These are phyloP conservation scores for Anoplius nigerrimus DNA, from an alignment of 2,888 invertebrate genomes.

Conservation along the genomic window DNA sequence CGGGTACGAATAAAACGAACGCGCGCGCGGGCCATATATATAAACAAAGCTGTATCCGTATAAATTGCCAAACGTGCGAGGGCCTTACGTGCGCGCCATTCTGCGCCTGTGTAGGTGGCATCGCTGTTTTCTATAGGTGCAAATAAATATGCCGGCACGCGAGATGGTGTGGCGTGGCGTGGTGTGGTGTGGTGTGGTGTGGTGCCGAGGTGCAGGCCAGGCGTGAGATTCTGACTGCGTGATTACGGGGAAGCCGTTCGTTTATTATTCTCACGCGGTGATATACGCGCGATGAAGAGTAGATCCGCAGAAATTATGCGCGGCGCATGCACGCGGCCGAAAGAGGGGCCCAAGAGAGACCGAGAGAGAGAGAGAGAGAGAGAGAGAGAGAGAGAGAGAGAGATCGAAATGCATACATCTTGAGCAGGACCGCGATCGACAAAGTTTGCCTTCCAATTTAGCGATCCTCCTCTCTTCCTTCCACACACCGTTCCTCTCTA, in stretches of 20 bases:
- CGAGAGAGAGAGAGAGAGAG: constrained; percentile 30
- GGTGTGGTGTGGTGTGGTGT: too few species aligned
- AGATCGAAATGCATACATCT: background rate
- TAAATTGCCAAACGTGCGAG: too few species aligned
- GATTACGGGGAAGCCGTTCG: constrained; percentile 10
- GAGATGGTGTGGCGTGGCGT: too few species aligned
- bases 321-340: background rate
- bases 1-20: too few species aligned
- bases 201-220: too few species aligned
- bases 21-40: too few species aligned
- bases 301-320: background rate
- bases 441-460: background rate
- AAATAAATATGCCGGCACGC: too few species aligned
- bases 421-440: background rate
- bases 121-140: too few species aligned
- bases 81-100: too few species aligned
- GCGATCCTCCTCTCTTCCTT: background rate
- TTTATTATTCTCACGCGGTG: constrained; percentile 7
- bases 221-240: constrained; percentile 3
- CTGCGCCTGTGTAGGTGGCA: too few species aligned
- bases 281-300: constrained; percentile 12
- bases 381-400: constrained; percentile 2
- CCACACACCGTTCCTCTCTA: background rate
- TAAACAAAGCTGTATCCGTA: too few species aligned
- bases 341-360: constrained; percentile 23